Evolutionary conservation across 1,140 invertebrate genomes (phyloP), one percentile per base, ranked within the genome.

Genomic region (Thereuonema tuberculata): DNA sequence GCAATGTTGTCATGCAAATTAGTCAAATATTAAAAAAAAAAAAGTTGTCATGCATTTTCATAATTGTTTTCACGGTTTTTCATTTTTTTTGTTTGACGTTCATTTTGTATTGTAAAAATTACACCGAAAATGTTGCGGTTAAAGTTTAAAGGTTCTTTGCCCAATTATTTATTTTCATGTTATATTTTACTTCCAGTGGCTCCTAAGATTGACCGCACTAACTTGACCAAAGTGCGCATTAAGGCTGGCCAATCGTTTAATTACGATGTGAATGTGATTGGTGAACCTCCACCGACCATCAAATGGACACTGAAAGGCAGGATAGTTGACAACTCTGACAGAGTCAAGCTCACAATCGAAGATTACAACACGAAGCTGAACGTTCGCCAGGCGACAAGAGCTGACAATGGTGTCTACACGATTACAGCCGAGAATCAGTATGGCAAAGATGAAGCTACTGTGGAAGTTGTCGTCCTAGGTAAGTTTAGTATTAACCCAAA

Each of bases 371-470:
- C 92, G 0, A 89, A 93, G 68, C 69, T 99, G 31, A 83, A 79
- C 65, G 87, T 93, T 26, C 81, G 86, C 50, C 85, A 86, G 65
- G 89, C 94, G 0, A 87, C 85, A 1, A 76, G 96, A 52, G 79
- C 80, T 0, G 93, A 99, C 70, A 86, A 90, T 46, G 96, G 96
- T 23, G 81, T 82, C 53, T 98, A 97, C 69, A 89, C 85, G 3
- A 80, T 99, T 56, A 86, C 83, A 24, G 91, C 96, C 43, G 90
- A 93, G 71, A 99, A 99, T 70, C 76, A 80, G 26, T 95, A 91
- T 67, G 96, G 96, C 17, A 86, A 85, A 69, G 94, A 97, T 67
- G 84, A 84, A 21, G 93, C 90, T 15, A 85, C 87, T 60, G 87
- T 98, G 0, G 89, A 87, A 65, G 93, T 99, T 3, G 89, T 84